Percentiles rank a stretch among this genome's conserved stretches.
phyloP scores from a whole-genome alignment of 2,113 vertebrate genomes.

The Atherinomorus stipes region DNA sequence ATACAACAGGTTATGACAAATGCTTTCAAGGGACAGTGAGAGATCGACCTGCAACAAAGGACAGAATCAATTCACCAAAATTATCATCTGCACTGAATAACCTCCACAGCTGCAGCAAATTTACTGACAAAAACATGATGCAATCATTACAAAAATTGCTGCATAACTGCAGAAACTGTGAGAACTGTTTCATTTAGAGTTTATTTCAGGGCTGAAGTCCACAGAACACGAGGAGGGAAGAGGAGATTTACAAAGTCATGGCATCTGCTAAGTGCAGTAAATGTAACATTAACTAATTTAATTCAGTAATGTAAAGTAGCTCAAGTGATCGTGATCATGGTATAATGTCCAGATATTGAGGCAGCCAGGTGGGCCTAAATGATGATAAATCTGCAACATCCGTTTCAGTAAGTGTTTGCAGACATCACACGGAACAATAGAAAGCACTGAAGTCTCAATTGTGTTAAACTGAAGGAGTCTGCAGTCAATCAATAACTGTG shows the following conservation, averaged over 20 bases:
- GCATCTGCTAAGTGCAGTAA: not conserved
- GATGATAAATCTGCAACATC: not conserved
- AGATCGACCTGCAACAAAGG: conserved; percentile 13
- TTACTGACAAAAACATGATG: conserved; percentile 30
- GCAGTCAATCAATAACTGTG: conserved; percentile 22
- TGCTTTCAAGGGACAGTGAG: not conserved
- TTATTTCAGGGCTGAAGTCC: not conserved
- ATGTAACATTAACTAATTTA: not conserved
- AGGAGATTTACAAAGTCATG: not conserved
- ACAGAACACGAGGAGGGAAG: not conserved
- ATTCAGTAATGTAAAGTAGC: too few species aligned
- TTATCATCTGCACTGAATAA: not conserved
- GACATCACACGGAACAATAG: conserved; percentile 13
- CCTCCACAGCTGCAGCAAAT: conserved; percentile 16
- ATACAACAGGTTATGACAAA: not conserved
- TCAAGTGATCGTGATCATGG: too few species aligned
- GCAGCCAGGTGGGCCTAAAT: not conserved
- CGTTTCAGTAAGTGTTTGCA: conserved; percentile 16
- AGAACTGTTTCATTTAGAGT: conserved; percentile 16
- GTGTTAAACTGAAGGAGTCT: conserved; percentile 3
- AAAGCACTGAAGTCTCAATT: conserved; percentile 13
- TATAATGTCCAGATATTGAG: not conserved
- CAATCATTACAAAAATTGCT: conserved; percentile 26
- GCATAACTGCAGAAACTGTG: conserved; percentile 13
- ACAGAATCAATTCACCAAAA: conserved; percentile 13